Conservation (phyloP, 2,797 vertebrate genomes). For the Clarias fuscus region DNA sequence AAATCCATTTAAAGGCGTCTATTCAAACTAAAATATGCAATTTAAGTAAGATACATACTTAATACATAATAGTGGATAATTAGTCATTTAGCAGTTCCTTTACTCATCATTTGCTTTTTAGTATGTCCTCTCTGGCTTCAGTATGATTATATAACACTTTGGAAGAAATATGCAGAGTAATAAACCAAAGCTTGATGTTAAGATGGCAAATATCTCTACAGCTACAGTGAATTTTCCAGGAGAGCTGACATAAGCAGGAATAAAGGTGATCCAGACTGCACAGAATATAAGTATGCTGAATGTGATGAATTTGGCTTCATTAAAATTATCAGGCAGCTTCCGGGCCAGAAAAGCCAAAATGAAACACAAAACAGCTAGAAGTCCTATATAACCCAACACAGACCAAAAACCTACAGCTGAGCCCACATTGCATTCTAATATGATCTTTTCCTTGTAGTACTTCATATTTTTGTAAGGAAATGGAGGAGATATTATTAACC, state of each 20-base stretch:
- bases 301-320: not conserved
- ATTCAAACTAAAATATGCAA: too few species aligned
- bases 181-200: conserved; percentile 20
- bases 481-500: conserved; percentile 17
- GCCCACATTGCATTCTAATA: conserved; percentile 70
- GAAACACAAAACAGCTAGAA: too few species aligned
- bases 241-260: conserved; percentile 57
- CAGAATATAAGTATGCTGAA: too few species aligned
- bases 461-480: conserved; percentile 55
- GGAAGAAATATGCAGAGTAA: not conserved
- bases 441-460: conserved; percentile 64
- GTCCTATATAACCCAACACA: too few species aligned
- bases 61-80: too few species aligned
- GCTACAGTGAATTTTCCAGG: conserved; percentile 32
- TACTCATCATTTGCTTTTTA: conserved; percentile 16
- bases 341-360: not conserved
- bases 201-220: conserved; percentile 27
- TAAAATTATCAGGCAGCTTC: not conserved
- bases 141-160: not conserved
- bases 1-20: too few species aligned
- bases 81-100: not conserved
- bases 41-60: too few species aligned
- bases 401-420: conserved; percentile 66
- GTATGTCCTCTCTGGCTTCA: not conserved
- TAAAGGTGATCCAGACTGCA: conserved; percentile 52